Base-by-base conservation (phyloP, 2,888 invertebrate species). In the Mayetiola destructor region DNA sequence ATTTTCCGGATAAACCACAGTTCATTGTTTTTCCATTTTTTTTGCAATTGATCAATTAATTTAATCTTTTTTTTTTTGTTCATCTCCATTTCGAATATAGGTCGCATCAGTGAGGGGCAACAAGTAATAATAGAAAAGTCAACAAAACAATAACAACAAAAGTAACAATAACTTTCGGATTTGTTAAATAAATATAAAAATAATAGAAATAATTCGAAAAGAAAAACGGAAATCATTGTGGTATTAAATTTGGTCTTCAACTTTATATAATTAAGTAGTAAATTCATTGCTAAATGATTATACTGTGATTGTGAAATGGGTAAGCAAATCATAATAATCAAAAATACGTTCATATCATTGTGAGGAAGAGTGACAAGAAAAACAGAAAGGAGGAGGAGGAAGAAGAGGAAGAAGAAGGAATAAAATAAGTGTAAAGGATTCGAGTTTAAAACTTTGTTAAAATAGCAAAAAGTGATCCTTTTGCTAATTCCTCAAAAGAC, bases 251-350 rank as follows among this genome's bases (percentile, higher is more conserved):
- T 16, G 48, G 48, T 48, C 48, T 27, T 27, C 48, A 48, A 48
- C n/a, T 27, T 48, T 48, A 48, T n/a, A n/a, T 48, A 48, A 48
- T 27, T 48, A 48, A 48, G 48, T 48, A 48, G 48, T 48, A 48
- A 48, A 53, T 54, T 54, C 32, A 21, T 54, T 35, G 54, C 54
- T 54, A 54, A 36, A 54, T 54, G 54, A 32, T 54, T 32, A 21
- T 32, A 54, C 54, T 54, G 54, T 54, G 54, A 54, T 54, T 54
- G 20, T 54, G 27, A 48, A 54, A 35, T 54, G 21, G 54, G 54
- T 54, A 32, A 54, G 54, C 21, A 3, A 32, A 53, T n/a, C n/a
- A n/a, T n/a, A n/a, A n/a, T n/a, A n/a, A n/a, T n/a, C n/a, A n/a
- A n/a, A n/a, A n/a, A n/a, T n/a, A n/a, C n/a, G n/a, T n/a, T n/a